These are phyloP conservation scores for Xyrichtys novacula DNA, from an alignment of 2,797 vertebrate species.

Conservation along the genomic window DNA sequence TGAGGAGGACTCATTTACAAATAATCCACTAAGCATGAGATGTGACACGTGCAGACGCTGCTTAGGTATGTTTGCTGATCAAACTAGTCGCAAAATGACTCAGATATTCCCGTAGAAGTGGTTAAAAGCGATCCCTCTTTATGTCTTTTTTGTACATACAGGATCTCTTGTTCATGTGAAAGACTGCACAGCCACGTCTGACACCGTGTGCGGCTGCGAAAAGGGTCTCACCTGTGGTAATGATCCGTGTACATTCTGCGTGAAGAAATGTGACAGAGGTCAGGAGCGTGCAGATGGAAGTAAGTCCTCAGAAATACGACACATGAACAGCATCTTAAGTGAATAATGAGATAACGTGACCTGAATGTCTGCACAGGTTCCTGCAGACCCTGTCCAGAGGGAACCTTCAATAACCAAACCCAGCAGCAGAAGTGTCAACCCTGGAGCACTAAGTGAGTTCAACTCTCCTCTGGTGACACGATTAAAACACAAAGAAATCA, in stretches of 20 bases:
- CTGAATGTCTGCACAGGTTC: slow-evolving; percentile 61
- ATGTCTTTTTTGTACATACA: slow-evolving; percentile 38
- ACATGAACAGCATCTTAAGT: no score
- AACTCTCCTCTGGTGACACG: not conserved
- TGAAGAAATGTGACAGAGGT: slow-evolving; percentile 64
- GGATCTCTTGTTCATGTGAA: slow-evolving; percentile 45
- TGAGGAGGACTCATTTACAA: slow-evolving; percentile 23
- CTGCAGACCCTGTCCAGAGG: slow-evolving; percentile 75
- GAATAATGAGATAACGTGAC: not conserved
- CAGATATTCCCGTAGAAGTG: no score
- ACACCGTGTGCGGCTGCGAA: slow-evolving; percentile 80
- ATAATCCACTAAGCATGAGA: fast-evolving
- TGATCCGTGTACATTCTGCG: slow-evolving; percentile 66
- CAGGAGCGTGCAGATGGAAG: slow-evolving; percentile 65
- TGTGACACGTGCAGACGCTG: slow-evolving; percentile 74
- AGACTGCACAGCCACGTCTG: slow-evolving; percentile 52
- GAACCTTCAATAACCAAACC: slow-evolving; percentile 79
- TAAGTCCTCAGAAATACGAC: slow-evolving; percentile 52
- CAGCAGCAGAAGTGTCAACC: slow-evolving; percentile 79
- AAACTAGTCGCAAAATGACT: not conserved
- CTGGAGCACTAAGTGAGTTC: slow-evolving; percentile 73
- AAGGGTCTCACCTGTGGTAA: slow-evolving; percentile 72
- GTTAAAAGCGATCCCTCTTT: slow-evolving; percentile 2
- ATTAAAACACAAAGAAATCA: not conserved
- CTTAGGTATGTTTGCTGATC: slow-evolving; percentile 65